Base-by-base conservation (phyloP, 2,113 vertebrate genomes). In the Hypomesus transpacificus region DNA sequence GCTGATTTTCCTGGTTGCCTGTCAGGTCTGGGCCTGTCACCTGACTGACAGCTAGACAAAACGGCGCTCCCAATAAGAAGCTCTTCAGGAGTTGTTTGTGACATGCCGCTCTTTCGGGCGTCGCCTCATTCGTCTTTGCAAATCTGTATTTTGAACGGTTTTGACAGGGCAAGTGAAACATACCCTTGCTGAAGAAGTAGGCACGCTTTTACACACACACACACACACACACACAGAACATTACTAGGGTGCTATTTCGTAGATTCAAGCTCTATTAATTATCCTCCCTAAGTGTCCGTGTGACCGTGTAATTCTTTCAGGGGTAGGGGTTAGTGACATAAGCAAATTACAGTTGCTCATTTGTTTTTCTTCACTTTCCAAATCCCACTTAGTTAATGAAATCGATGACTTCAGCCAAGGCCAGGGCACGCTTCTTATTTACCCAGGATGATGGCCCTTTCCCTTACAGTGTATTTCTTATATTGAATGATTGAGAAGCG, bases 81-180 rank as follows among this genome's bases (percentile, higher is more conserved):
- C n/a, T 46, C 16, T 4, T 26, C 34, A 61, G 75, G 76, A 70
- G 78, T 74, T 69, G 74, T 75, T 80, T 80, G 75, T 63, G 77
- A 75, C 28, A 53, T 76, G 51, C 68, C 1, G 70, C 64, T 73
- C 80, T 79, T 75, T 66, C 70, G 69, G 67, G 80, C 81, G 51
- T 75, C 17, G 46, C 68, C 53, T 66, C 70, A 69, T 79, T 84
- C 67, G 54, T 85, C 83, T 80, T 20, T 50, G 62, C 74, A 71
- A 79, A 82, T 85, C 82, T 80, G 64, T 4, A 20, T 70, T 76
- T 58, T 1, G 1, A 31, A 52, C 16, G 64, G 61, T 62, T 59
- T 78, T 75, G 81, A 82, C 76, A 54, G 76, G 56, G 73, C 57
- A 57, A 60, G 24, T 54, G 52, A 75, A 62, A 74, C 50, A 14